Evolutionary conservation across 2,113 vertebrate genomes (phyloP).

Genomic region (Silurus asotus): DNA sequence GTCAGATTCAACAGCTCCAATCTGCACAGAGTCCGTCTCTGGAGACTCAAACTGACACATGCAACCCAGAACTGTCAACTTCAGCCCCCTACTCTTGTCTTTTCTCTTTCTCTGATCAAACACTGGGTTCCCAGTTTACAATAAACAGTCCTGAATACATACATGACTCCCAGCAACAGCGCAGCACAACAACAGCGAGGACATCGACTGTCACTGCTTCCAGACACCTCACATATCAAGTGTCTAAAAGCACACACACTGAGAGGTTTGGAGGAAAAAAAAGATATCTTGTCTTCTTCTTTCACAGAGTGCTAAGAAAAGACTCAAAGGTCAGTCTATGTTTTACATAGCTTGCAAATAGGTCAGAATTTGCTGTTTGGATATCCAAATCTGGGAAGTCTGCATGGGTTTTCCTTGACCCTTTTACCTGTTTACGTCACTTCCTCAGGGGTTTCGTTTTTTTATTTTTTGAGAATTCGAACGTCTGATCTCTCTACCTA

Average conservation of each 20-base stretch:
- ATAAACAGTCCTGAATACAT: constrained; percentile 39
- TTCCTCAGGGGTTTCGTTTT: not conserved
- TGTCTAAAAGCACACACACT: not conserved
- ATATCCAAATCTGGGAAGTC: constrained; percentile 25
- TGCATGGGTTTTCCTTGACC: constrained; percentile 24
- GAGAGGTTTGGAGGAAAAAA: not conserved
- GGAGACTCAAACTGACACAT: constrained; percentile 46
- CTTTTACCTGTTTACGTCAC: constrained; percentile 6
- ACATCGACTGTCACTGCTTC: constrained; percentile 7
- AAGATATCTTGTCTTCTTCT: not conserved
- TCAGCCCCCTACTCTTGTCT: constrained; percentile 27
- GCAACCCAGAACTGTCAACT: constrained; percentile 56
- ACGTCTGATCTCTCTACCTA: not conserved
- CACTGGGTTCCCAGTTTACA: constrained; percentile 31
- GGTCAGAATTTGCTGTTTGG: constrained; percentile 14
- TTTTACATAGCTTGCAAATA: constrained; percentile 38
- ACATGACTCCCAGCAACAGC: constrained; percentile 12
- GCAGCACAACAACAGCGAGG: not conserved
- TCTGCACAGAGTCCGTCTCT: constrained; percentile 48
- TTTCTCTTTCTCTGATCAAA: constrained; percentile 44
- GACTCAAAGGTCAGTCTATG: constrained; percentile 22
- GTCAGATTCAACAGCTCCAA: constrained; percentile 48
- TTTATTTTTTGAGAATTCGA: not conserved
- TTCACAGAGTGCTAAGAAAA: constrained; percentile 18
- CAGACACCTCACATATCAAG: not conserved